A percentile compares a stretch with the other conserved stretches of the same genome.
These are phyloP conservation scores for Melieria omissa DNA, from an alignment of 2,888 invertebrate genomes.

Conservation along the genomic window DNA sequence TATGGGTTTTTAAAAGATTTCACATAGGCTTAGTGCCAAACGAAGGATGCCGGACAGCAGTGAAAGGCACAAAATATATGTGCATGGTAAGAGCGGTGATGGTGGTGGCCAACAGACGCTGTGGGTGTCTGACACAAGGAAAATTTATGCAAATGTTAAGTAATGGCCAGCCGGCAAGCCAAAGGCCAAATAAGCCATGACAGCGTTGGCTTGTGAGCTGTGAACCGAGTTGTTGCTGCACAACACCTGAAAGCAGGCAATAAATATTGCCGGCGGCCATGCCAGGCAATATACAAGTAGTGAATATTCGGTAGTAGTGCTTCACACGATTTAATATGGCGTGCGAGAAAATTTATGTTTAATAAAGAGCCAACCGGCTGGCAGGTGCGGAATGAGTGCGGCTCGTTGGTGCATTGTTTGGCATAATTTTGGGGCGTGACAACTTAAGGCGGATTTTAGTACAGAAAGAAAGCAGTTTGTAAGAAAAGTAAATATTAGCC, in stretches of 20 bases:
- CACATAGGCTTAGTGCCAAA: constrained; percentile 45
- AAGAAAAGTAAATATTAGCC: too few species aligned
- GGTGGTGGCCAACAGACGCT: not conserved
- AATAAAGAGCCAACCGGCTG: constrained; percentile 19
- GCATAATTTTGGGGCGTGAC: not conserved
- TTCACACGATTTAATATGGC: not conserved
- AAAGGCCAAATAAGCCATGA: constrained; percentile 23
- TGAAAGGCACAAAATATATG: constrained; percentile 8
- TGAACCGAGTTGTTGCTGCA: not conserved
- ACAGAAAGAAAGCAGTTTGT: too few species aligned
- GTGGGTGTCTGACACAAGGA: constrained; percentile 48
- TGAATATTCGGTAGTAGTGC: constrained; percentile 19
- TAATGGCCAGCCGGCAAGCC: constrained; percentile 46
- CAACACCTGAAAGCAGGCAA: constrained; percentile 55
- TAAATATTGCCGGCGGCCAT: constrained; percentile 50
- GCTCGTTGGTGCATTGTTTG: not conserved
- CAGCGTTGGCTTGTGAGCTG: constrained; percentile 1
- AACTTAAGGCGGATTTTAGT: not conserved
- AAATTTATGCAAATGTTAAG: constrained; percentile 63
- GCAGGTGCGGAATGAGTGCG: constrained; percentile 1
- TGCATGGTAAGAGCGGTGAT: constrained; percentile 22
- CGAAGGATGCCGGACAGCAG: not conserved
- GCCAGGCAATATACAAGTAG: constrained; percentile 26
- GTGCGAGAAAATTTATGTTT: constrained; percentile 19
- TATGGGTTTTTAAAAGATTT: constrained; percentile 51